phyloP scores from a whole-genome alignment of 2,113 vertebrate genomes.

The Pluvianellus socialis region DNA sequence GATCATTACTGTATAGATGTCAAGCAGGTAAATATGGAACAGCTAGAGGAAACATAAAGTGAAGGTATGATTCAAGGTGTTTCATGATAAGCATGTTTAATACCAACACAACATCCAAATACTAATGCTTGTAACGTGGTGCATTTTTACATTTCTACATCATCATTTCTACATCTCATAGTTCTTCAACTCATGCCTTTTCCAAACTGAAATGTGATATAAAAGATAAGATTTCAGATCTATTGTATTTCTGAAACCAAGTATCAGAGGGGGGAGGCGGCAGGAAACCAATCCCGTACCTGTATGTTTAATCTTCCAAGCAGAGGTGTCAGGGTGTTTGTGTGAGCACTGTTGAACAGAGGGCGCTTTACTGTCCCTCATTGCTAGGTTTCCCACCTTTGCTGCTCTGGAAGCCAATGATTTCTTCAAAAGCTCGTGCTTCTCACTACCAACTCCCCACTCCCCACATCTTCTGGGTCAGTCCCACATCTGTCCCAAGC shows the following conservation, averaged over 20 bases:
- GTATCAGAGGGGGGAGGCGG: fast-evolving
- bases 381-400: neutral
- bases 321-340: neutral
- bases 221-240: neutral
- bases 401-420: neutral
- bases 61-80: neutral
- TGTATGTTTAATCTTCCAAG: neutral
- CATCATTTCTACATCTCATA: neutral
- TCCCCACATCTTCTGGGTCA: neutral
- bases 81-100: neutral
- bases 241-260: neutral
- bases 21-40: neutral
- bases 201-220: neutral
- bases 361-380: neutral
- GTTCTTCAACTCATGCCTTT: neutral
- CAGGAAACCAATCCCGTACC: neutral
- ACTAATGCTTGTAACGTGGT: neutral
- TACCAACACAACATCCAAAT: neutral
- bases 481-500: neutral
- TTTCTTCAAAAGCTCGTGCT: neutral
- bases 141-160: no score
- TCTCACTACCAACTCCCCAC: neutral
- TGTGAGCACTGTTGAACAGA: neutral
- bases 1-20: neutral
- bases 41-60: neutral